Evolutionary conservation across 1,140 invertebrate species (phyloP).

Genomic region (Drosophila lacteicornis): DNA sequence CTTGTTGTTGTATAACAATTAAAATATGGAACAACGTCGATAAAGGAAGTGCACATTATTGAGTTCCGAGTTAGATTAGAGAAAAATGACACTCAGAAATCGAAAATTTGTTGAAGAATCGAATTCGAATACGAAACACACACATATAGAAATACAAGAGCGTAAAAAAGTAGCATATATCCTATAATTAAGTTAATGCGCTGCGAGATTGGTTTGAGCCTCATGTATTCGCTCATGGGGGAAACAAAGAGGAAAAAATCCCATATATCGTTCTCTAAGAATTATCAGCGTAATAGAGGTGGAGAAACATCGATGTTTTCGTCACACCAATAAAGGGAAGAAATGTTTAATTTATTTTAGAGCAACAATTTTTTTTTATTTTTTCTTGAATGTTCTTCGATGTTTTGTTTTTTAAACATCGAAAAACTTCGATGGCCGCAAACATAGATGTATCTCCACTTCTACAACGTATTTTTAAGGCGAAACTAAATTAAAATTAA

Average conservation of each 20-base stretch:
- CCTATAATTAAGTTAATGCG: slow-evolving; percentile 45
- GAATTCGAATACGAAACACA: slow-evolving; percentile 35
- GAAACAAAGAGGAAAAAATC: slow-evolving; percentile 41
- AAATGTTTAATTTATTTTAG: no score
- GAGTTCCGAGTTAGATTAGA: slow-evolving; percentile 36
- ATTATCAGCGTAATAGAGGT: slow-evolving; percentile 31
- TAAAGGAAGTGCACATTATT: slow-evolving; percentile 72
- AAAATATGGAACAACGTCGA: slow-evolving; percentile 76
- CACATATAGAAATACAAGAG: slow-evolving; percentile 50
- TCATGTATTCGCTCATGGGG: background rate
- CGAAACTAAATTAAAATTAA: slow-evolving; percentile 29
- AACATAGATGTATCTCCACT: no score
- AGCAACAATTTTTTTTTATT: no score
- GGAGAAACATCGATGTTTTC: no score
- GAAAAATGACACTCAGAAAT: slow-evolving; percentile 70
- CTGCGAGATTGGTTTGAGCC: slow-evolving; percentile 34
- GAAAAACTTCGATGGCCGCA: no score
- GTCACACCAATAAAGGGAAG: no score
- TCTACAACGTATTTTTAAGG: slow-evolving; percentile 7
- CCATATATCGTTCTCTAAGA: slow-evolving; percentile 28
- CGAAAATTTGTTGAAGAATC: slow-evolving; percentile 47
- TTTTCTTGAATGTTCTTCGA: no score
- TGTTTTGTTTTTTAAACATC: no score
- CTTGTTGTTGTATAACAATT: slow-evolving; percentile 51
- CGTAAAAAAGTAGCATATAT: slow-evolving; percentile 50